Evolutionary conservation across 2,888 invertebrate genomes (phyloP), one percentile per base, ranked within the genome.

Genomic region (Gasteruption jaculator): DNA sequence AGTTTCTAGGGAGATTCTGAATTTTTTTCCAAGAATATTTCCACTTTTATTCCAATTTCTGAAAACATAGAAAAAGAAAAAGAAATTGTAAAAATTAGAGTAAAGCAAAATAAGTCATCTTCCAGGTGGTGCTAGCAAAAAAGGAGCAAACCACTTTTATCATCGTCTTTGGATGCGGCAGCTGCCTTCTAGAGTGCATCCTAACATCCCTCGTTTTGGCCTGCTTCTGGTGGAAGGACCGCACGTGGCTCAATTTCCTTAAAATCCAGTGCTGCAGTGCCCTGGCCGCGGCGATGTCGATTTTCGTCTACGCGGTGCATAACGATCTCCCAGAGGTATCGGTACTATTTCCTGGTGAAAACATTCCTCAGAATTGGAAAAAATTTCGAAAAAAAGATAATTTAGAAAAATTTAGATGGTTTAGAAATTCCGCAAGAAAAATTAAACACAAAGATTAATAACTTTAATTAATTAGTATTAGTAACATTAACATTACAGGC

Each of bases 251-350:
- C 25, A 76, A 80, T 49, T 81, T 81, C 65, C 72, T 84, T 34
- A 83, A 84, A 68, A 72, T 83, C 54, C 84, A 84, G 61, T 83
- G 82, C 60, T 82, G 82, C 56, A 74, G 80, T 2, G 80, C 84
- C 10, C 73, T 85, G 41, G 79, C 83, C 25, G 83, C 84, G 59
- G 80, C 83, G 34, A 86, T 86, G 79, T 75, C 81, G 4, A 80
- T 71, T 30, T 74, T 74, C 48, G 66, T 73, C 39, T 74, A 71
- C 41, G 71, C 74, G 12, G 60, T 67, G 16, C 59, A 66, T 42
- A 60, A 53, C 29, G 52, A 66, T 40, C 53, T 71, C n/a, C 57
- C 71, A 5, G 64, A 71, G 60, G 72, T 72, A 61, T 53, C 45
- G 31, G 16, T 14, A n/a, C 6, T 4, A 7, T 27, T 27, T 5